phyloP scores from a whole-genome alignment of 2,888 invertebrate species.

The Cyclophora albipunctata region DNA sequence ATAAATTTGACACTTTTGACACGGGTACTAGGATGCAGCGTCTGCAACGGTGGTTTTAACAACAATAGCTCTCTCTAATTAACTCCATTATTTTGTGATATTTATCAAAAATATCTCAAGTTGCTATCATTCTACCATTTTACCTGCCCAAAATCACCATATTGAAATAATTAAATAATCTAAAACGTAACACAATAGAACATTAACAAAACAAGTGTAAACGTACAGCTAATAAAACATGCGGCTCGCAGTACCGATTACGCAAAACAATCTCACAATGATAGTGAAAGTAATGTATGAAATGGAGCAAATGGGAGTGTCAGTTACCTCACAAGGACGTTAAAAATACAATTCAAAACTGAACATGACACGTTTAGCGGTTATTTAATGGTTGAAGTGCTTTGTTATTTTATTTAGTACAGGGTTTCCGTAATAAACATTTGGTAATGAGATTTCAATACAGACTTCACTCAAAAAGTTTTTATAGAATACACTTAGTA shows the following conservation, averaged over 20 bases:
- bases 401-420: background rate
- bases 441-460: background rate
- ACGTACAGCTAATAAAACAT: slow-evolving; percentile 14
- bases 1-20: too few relatives aligned
- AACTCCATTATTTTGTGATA: too few relatives aligned
- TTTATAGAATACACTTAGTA: too few relatives aligned
- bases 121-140: too few relatives aligned
- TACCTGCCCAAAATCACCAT: too few relatives aligned
- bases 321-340: slow-evolving; percentile 64
- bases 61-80: too few relatives aligned
- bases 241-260: slow-evolving; percentile 38
- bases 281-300: slow-evolving; percentile 57
- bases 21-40: too few relatives aligned
- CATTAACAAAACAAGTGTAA: background rate
- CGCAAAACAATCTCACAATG: slow-evolving; percentile 56
- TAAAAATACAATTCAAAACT: slow-evolving; percentile 30
- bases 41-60: too few relatives aligned
- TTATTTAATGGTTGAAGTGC: slow-evolving; percentile 7
- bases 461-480: too few relatives aligned
- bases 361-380: slow-evolving; percentile 1
- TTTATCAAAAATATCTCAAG: too few relatives aligned
- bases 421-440: background rate
- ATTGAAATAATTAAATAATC: too few relatives aligned
- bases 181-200: too few relatives aligned
- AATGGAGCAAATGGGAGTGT: slow-evolving; percentile 63